These are phyloP conservation scores for Neogobius melanostomus DNA, from an alignment of 2,113 vertebrate genomes.

Conservation along the genomic window DNA sequence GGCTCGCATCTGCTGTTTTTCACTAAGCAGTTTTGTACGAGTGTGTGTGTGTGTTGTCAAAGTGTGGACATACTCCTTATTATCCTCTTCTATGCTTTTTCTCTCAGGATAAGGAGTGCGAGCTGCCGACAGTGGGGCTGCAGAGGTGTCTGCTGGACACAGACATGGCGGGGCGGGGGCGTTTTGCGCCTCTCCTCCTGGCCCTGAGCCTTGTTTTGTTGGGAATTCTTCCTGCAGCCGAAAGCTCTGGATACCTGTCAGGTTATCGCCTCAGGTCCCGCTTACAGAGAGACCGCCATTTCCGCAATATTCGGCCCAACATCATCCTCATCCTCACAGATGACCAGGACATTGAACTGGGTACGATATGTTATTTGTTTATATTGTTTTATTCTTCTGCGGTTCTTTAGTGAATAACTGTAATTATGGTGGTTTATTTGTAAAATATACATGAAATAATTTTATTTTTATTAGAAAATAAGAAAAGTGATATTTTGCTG, in stretches of 20 bases:
- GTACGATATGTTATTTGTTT: slow-evolving; percentile 69
- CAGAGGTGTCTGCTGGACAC: slow-evolving; percentile 39
- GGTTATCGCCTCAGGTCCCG: slow-evolving; percentile 85
- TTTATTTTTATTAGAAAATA: neutral
- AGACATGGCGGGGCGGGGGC: slow-evolving; percentile 67
- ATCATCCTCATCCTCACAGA: slow-evolving; percentile 97
- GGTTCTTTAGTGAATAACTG: neutral
- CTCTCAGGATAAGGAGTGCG: slow-evolving; percentile 47
- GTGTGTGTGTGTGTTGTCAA: slow-evolving; percentile 5
- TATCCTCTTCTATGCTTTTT: slow-evolving; percentile 23
- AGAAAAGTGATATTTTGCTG: neutral
- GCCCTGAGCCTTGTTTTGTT: slow-evolving; percentile 50
- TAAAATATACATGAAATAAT: neutral
- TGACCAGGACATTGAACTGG: slow-evolving; percentile 96
- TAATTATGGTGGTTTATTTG: neutral
- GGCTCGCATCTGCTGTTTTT: slow-evolving; percentile 59
- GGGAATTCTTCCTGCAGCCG: slow-evolving; percentile 64
- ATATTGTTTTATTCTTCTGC: neutral
- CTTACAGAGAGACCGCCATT: slow-evolving; percentile 85
- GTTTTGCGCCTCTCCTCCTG: slow-evolving; percentile 75
- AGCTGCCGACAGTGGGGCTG: slow-evolving; percentile 31
- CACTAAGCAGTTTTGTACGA: slow-evolving; percentile 4
- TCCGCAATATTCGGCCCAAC: slow-evolving; percentile 91
- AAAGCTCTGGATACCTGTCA: slow-evolving; percentile 81
- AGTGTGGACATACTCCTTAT: slow-evolving; percentile 26